These are phyloP conservation scores for Rhaphigaster nebulosa DNA, from an alignment of 2,888 invertebrate species.

Conservation along the genomic window DNA sequence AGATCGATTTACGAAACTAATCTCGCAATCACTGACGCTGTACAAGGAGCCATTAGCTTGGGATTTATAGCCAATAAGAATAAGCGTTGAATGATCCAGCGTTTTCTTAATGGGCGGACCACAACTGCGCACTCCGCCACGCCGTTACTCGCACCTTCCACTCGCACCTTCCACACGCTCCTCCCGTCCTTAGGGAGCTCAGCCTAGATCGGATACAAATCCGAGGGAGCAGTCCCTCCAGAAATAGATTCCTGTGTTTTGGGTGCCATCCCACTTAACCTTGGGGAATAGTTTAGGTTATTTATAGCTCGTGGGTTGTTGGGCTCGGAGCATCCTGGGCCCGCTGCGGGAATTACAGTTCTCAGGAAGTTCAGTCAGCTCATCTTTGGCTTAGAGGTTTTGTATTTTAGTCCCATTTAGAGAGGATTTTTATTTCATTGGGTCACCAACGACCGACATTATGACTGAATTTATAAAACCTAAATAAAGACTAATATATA, in stretches of 20 bases:
- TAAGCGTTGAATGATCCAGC: neutral
- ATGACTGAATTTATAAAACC: too few species aligned
- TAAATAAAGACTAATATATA: too few species aligned
- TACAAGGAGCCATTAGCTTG: neutral
- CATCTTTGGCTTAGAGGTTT: neutral
- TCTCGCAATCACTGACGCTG: neutral
- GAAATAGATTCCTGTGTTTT: conserved; percentile 18
- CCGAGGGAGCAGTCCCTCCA: neutral
- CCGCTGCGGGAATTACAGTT: neutral
- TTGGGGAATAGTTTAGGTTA: conserved; percentile 10
- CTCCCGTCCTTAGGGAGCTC: neutral
- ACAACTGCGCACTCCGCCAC: neutral
- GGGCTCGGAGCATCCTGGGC: neutral
- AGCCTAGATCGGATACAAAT: neutral
- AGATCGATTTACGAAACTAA: neutral
- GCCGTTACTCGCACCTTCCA: neutral
- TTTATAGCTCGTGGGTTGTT: neutral
- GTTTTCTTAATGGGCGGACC: neutral
- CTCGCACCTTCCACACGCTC: too few species aligned
- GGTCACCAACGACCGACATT: too few species aligned
- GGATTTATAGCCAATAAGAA: neutral
- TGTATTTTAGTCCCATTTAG: neutral
- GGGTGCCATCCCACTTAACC: conserved; percentile 27
- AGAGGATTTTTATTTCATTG: too few species aligned
- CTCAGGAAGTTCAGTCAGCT: neutral